Base-by-base conservation (phyloP, 2,797 vertebrate genomes). In the Chelmon rostratus region DNA sequence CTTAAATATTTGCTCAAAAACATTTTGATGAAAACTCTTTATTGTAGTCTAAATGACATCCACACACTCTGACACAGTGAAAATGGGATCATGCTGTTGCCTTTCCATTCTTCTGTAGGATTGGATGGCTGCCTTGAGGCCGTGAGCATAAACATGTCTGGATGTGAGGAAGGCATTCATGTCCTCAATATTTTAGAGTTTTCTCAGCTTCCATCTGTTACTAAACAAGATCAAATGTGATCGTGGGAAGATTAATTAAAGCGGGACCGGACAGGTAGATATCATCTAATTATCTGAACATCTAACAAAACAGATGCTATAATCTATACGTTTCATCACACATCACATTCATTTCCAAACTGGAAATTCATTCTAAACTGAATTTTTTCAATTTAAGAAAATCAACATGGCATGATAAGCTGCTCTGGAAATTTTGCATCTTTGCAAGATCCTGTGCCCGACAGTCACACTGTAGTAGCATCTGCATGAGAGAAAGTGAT, bases 111-210 rank as follows among this genome's bases (percentile, higher is more conserved):
- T 74, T 86, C 47, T 76, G 54, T 52, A 2, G 63, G 57, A 70
- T 42, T 79, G 68, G 44, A 71, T 40, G 0, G 12, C 68, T 38
- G 75, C 78, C 73, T 59, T 2, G 35, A 68, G 67, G 83, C 76
- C n/a, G 9, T 19, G 21, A 42, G 46, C 73, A 70, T 58, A 74
- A 82, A 81, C 46, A 76, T 76, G 66, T 69, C 78, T 21, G 33
- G n/a, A 28, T 83, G 78, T 18, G 72, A 69, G 49, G 53, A 40
- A 75, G 18, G 47, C 69, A n/a, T 61, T 74, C 54, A 31, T 76
- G 73, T 66, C 62, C 68, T 86, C 69, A 73, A 75, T 82, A 82
- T 82, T 78, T 82, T 16, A 79, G 61, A 72, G 25, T 67, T 76
- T 64, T 75, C 63, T 64, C 61, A 63, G 42, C 67, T 79, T 75